Percentiles rank a stretch among this genome's conserved stretches.
These are phyloP conservation scores for Triops longicaudatus DNA, from an alignment of 1,140 invertebrate genomes.

Conservation along the genomic window DNA sequence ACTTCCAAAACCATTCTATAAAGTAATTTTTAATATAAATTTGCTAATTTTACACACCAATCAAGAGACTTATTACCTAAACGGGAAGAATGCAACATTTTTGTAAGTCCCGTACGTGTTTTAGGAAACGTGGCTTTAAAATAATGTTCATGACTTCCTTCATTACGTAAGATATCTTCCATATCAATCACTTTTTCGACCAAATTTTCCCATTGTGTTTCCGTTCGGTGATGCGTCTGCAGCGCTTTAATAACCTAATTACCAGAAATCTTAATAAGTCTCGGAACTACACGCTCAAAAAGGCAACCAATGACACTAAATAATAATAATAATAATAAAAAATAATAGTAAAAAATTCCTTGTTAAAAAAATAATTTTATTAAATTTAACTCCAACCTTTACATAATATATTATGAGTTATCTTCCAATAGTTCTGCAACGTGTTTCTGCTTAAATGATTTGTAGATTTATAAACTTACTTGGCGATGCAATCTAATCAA, in stretches of 20 bases:
- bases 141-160: conserved; percentile 58
- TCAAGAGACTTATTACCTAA: conserved; percentile 17
- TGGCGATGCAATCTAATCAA: conserved; percentile 71
- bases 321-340: too few relatives aligned
- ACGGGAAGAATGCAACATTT: conserved; percentile 18
- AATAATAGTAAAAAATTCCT: too few relatives aligned
- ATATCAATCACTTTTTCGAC: conserved; percentile 61
- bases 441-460: neutral
- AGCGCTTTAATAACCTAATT: conserved; percentile 71
- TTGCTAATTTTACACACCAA: neutral
- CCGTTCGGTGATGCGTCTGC: conserved; percentile 77
- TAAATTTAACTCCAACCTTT: too few relatives aligned
- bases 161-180: conserved; percentile 80
- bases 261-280: neutral
- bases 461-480: conserved; percentile 36
- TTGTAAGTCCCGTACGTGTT: neutral
- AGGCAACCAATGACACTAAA: conserved; percentile 21
- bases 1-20: conserved; percentile 94
- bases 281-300: neutral
- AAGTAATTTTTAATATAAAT: conserved; percentile 31
- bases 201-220: conserved; percentile 84
- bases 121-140: conserved; percentile 69
- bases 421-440: too few relatives aligned
- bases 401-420: conserved; percentile 13
- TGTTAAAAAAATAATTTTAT: too few relatives aligned